Evolutionary conservation across 2,797 vertebrate genomes (phyloP), one percentile per base, ranked within the genome.

Genomic region (Muscicapa striata): DNA sequence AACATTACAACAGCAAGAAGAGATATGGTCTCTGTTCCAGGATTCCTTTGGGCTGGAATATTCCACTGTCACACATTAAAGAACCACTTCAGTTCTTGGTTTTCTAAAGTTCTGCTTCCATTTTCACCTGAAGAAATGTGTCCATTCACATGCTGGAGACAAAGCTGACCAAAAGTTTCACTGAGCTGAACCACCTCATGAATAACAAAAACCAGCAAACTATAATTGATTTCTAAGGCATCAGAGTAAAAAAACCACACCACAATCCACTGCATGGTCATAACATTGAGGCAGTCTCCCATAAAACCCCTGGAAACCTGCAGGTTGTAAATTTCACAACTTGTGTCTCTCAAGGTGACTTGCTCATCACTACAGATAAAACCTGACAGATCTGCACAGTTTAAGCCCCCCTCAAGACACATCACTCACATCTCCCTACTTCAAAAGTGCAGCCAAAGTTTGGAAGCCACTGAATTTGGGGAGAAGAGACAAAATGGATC

Each of bases 281-380:
- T 86, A 80, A 80, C 0, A 0, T 6, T 38, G 26, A 3, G 16
- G 36, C 43, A 94, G 74, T 8, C 52, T 76, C 48, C 5, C 36
- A 69, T 48, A 86, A 96, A 93, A 51, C 3, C 52, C 34, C 75
- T 40, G 27, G 57, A 93, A 92, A 57, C 12, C 38, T 58, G 18
- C 41, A 51, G n/a, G 57, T 4, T 58, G 62, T 76, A 93, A 90
- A 90, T 82, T 24, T 63, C 43, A 59, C 58, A 24, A 6, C 26
- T 23, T 69, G 52, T 23, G 15, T 54, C 52, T 55, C 54, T 61
- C 73, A 89, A 79, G 63, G 85, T 93, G 77, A 95, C 67, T 45
- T 5, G 20, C 55, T 93, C 63, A 66, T 36, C 30, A 11, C 17
- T 34, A 54, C 48, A 88, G 51, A 93, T 48, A 93, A 87, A 93